phyloP scores from a whole-genome alignment of 2,797 vertebrate genomes.

The Cyclopterus lumpus region DNA sequence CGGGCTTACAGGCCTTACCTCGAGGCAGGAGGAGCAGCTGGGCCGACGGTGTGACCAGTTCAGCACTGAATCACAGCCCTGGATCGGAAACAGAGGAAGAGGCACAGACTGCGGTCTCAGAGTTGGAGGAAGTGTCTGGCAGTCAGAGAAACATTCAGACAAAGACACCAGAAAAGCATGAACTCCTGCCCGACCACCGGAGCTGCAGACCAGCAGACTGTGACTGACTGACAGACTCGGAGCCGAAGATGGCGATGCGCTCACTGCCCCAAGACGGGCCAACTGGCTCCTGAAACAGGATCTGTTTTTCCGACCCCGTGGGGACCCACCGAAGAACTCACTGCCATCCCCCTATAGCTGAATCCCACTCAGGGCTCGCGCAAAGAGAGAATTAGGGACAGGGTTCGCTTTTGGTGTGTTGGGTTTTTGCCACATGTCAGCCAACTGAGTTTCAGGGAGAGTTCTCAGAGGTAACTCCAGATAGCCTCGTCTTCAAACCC shows the following conservation, averaged over 20 bases:
- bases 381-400: conserved; percentile 52
- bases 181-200: conserved; percentile 68
- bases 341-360: conserved; percentile 66
- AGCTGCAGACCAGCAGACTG: conserved; percentile 68
- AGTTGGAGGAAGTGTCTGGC: conserved; percentile 65
- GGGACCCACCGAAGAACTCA: conserved; percentile 53
- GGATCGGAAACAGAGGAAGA: conserved; percentile 65
- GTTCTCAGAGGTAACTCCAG: conserved; percentile 78
- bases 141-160: conserved; percentile 58
- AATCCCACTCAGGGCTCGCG: conserved; percentile 53
- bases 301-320: conserved; percentile 58
- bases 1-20: conserved; percentile 70
- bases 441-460: conserved; percentile 68
- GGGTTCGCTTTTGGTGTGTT: conserved; percentile 56
- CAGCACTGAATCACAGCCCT: conserved; percentile 69
- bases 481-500: conserved; percentile 62
- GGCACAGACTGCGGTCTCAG: conserved; percentile 49
- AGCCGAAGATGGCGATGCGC: conserved; percentile 68
- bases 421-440: conserved; percentile 55
- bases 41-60: conserved; percentile 58
- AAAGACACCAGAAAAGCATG: conserved; percentile 61
- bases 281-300: conserved; percentile 72
- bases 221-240: conserved; percentile 76
- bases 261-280: conserved; percentile 73
- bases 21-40: conserved; percentile 61